Evolutionary conservation across 2,797 vertebrate genomes (phyloP), one percentile per base, ranked within the genome.

Genomic region (Sternarchorhynchus goeldii): DNA sequence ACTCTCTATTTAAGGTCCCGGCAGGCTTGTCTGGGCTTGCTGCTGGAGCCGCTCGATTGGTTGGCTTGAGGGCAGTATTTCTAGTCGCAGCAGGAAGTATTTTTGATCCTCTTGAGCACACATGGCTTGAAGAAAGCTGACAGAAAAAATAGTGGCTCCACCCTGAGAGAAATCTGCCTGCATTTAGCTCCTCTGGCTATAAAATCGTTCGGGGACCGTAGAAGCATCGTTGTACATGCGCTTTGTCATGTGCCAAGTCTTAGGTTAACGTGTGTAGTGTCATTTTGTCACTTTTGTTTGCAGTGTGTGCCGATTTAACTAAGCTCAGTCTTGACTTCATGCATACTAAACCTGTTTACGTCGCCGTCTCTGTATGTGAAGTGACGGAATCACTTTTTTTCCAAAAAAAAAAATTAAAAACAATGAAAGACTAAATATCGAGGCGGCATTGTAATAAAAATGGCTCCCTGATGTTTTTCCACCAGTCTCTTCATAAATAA

Each of bases 41-140:
- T 79, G 82, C 82, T 45, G 34, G 64, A 25, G 12, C 63, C 36
- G 63, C 32, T 65, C 50, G 25, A 34, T 72, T 64, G 65, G 50
- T 64, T n/a, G 32, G 36, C 69, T 56, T 0, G 14, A 68, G 72
- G 65, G 79, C 76, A 86, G 82, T 90, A 89, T 92, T 92, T 90
- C 91, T 81, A 86, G 88, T 86, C 63, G 79, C 89, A 87, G 86
- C 79, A 80, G 87, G 86, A 86, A 87, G 87, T 83, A 81, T 88
- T 90, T 90, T 80, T 82, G 83, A 84, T 84, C 81, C 78, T 80
- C 85, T 86, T 89, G 88, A 91, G 90, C 88, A 39, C 65, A 87
- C 83, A 85, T 86, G 89, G 88, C 53, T 45, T 20, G 4, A 4
- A 58, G 63, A 78, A 67, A 39, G 29, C 32, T 41, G 64, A 20